A percentile compares a stretch with the other conserved stretches of the same genome.
These are phyloP conservation scores for Iphiclides podalirius DNA, from an alignment of 2,888 invertebrate genomes.

Conservation along the genomic window DNA sequence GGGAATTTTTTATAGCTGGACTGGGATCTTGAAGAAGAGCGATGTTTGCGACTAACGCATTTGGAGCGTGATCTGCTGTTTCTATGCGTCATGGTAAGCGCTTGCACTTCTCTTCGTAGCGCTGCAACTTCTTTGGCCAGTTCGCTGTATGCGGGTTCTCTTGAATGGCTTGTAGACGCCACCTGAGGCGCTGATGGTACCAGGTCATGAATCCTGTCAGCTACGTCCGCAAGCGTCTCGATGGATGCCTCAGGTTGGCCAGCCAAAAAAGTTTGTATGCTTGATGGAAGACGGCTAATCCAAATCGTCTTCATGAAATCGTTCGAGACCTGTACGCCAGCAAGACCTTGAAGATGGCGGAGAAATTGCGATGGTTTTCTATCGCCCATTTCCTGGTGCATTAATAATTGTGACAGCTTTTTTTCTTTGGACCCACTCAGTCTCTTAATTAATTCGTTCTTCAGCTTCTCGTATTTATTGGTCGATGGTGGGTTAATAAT, in stretches of 20 bases:
- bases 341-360: constrained; percentile 3
- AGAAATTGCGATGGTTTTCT: constrained; percentile 12
- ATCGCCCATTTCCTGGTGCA: constrained; percentile 15
- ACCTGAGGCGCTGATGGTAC: constrained; percentile 16
- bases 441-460: constrained; percentile 6
- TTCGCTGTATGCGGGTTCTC: background rate
- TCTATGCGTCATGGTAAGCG: background rate
- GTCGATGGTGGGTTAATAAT: constrained; percentile 2
- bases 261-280: constrained; percentile 23
- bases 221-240: constrained; percentile 26
- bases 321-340: constrained; percentile 11
- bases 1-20: background rate
- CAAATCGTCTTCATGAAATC: constrained; percentile 16
- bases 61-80: constrained; percentile 11
- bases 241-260: constrained; percentile 16
- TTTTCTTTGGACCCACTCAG: constrained; percentile 5
- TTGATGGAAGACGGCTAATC: constrained; percentile 9
- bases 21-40: background rate
- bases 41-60: too few relatives aligned
- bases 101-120: constrained; percentile 11
- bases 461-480: constrained; percentile 13
- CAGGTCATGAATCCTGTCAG: constrained; percentile 26
- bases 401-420: constrained; percentile 1
- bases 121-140: constrained; percentile 22
- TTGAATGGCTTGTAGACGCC: constrained; percentile 1